Conservation (phyloP, 2,797 vertebrate species). For the Selene dorsalis region DNA sequence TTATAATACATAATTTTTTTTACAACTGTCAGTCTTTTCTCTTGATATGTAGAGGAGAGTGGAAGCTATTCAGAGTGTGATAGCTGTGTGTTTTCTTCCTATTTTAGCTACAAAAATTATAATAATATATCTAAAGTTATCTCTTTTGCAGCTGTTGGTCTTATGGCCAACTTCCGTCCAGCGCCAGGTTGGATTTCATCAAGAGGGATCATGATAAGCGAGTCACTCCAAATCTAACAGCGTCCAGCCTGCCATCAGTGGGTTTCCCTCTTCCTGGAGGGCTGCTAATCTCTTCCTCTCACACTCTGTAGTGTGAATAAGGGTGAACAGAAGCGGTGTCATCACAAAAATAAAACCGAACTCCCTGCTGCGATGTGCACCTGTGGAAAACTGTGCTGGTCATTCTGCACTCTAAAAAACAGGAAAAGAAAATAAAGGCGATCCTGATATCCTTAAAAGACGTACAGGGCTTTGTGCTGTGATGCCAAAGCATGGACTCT, state of each 20-base stretch:
- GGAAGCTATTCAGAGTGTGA: not conserved
- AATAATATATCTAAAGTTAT: not conserved
- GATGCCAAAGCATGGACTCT: not conserved
- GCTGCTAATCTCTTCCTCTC: conserved; percentile 72
- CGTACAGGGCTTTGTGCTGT: conserved; percentile 5
- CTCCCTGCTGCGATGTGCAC: conserved; percentile 36
- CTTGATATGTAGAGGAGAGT: not conserved
- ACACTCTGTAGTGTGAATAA: conserved; percentile 42
- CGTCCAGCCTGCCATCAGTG: conserved; percentile 52
- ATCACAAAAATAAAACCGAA: conserved; percentile 45
- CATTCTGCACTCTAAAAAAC: not conserved
- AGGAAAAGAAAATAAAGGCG: not conserved
- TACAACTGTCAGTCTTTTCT: not conserved
- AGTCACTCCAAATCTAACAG: conserved; percentile 34
- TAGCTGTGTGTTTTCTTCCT: not conserved
- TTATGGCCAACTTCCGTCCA: conserved; percentile 26
- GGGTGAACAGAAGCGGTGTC: conserved; percentile 40
- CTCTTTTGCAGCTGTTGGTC: conserved; percentile 40
- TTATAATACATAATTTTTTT: not conserved
- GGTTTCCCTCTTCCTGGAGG: conserved; percentile 47
- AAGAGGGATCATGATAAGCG: conserved; percentile 50
- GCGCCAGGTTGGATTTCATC: conserved; percentile 46
- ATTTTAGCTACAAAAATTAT: conserved; percentile 2
- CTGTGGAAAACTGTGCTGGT: conserved; percentile 30
- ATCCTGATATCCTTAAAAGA: not conserved